Evolutionary conservation across 2,113 vertebrate species (phyloP), one percentile per base, ranked within the genome.

Genomic region (Casuarius casuarius): DNA sequence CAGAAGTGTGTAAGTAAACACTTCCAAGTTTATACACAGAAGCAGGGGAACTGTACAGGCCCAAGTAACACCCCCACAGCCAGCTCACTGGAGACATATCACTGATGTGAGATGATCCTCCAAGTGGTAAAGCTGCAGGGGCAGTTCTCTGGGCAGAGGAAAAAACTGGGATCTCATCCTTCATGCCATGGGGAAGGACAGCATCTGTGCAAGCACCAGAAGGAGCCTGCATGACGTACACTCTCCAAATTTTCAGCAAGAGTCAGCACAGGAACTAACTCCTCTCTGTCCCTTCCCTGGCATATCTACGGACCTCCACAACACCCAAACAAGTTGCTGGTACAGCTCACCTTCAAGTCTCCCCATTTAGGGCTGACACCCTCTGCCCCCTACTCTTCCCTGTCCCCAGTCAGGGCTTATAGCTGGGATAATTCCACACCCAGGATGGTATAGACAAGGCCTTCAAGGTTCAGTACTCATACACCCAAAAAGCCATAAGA

Each of bases 391-490:
- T 7, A 46, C 73, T 84, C 56, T 78, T 79, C 40, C n/a, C 67
- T 58, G 16, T 52, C 26, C n/a, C 44, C 33, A 83, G 20, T 54
- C 52, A 85, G 52, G 58, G 48, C 26, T 87, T 66, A 62, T 0
- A 2, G 38, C 67, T 90, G 54, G 40, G 12, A 46, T 81, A 79
- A 73, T 76, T 84, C 70, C n/a, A 84, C 31, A 84, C 44, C 44
- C 44, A 46, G 23, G 67, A n/a, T 3, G 1, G 11, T 65, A 46
- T 17, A 61, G 21, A 35, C n/a, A 54, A 35, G 11, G 33, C n/a
- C 25, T 78, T 75, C 0, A 0, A 72, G 54, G 11, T 84, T 85
- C 44, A 65, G 49, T 73, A 66, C 20, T 91, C 2, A 0, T 54
- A 75, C 23, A 16, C 52, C 56, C 58, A 59, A 33, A 82, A 2